Evolutionary conservation across 2,888 invertebrate genomes (phyloP).

Genomic region (Latrodectus hesperus): DNA sequence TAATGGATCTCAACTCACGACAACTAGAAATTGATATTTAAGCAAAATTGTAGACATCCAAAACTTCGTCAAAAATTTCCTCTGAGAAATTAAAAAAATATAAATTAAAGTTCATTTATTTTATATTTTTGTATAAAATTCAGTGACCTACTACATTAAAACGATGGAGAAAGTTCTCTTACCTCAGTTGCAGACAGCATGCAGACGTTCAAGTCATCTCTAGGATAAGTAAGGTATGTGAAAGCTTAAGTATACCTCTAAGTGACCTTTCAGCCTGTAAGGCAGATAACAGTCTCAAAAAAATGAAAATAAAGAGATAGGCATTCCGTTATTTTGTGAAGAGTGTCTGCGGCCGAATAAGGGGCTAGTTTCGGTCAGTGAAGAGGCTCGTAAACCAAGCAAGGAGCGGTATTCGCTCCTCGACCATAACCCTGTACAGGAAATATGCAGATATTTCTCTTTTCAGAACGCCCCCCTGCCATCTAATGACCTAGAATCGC

Average conservation of each 20-base stretch:
- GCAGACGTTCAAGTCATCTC: conserved; percentile 20
- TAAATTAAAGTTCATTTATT: no score
- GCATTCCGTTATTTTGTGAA: conserved; percentile 64
- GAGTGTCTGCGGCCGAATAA: conserved; percentile 67
- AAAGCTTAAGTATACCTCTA: conserved; percentile 34
- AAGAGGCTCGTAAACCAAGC: conserved; percentile 57
- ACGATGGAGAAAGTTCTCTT: conserved; percentile 24
- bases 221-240: conserved; percentile 54
- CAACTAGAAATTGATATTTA: no score
- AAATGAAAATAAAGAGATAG: conserved; percentile 49
- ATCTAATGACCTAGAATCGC: conserved; percentile 64
- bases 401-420: conserved; percentile 63
- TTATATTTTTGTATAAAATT: no score
- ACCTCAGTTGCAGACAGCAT: conserved; percentile 32
- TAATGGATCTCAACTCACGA: no score
- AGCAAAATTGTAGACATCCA: no score
- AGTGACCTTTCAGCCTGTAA: conserved; percentile 61
- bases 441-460: conserved; percentile 68
- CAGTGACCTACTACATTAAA: not conserved
- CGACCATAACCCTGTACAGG: conserved; percentile 64
- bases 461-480: conserved; percentile 48
- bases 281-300: conserved; percentile 58
- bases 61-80: no score
- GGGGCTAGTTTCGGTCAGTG: conserved; percentile 66
- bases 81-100: no score